phyloP scores from a whole-genome alignment of 2,113 vertebrate genomes.

The Donacobius atricapilla region DNA sequence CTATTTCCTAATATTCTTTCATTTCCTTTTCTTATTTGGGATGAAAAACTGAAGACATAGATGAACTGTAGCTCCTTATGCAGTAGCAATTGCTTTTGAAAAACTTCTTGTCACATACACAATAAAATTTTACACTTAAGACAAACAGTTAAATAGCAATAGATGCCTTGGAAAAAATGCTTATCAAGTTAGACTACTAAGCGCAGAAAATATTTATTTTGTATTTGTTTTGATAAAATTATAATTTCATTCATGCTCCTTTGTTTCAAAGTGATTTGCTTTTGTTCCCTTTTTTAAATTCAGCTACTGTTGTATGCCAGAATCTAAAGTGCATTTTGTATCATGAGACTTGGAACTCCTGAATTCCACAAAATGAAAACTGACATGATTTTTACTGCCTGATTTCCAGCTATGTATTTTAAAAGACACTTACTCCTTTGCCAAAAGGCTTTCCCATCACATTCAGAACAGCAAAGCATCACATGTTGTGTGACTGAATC shows the following conservation, averaged over 20 bases:
- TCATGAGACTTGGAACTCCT: neutral
- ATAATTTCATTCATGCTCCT: neutral
- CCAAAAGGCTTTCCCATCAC: neutral
- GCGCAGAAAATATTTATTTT: neutral
- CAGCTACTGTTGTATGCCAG: neutral
- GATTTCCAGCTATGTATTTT: neutral
- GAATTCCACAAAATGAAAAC: neutral
- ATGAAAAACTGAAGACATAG: neutral
- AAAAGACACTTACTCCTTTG: neutral
- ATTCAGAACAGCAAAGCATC: neutral
- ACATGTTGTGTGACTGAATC: neutral
- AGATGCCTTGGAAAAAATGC: neutral
- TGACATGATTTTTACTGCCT: neutral
- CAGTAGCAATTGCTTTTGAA: neutral
- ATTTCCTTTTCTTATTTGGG: neutral
- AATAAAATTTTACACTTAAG: neutral
- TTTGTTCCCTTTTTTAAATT: neutral
- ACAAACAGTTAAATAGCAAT: neutral
- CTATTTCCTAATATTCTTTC: neutral
- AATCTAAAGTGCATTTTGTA: neutral
- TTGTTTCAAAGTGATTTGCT: neutral
- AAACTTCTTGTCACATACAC: neutral
- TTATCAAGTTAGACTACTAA: neutral
- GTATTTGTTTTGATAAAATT: neutral
- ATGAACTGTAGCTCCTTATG: neutral